Evolutionary conservation across 2,888 invertebrate genomes (phyloP).

Genomic region (Diadegma fenestrale): DNA sequence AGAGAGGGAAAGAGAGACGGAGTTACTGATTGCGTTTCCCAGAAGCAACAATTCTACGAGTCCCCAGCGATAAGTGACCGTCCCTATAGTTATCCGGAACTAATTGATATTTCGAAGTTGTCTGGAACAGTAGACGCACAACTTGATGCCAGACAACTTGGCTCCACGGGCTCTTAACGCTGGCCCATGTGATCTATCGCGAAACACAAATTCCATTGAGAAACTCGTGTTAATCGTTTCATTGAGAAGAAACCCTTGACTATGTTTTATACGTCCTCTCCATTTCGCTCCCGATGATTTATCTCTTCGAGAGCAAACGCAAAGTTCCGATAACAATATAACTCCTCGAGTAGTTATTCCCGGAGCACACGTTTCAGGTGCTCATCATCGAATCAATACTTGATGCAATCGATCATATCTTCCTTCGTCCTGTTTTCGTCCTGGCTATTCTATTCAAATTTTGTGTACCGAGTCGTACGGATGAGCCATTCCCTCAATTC

Average conservation of each 20-base stretch:
- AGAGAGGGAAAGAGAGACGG: not conserved
- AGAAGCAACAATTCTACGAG: slow-evolving; percentile 42
- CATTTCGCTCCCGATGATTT: not conserved
- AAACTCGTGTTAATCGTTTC: not conserved
- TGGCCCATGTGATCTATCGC: not conserved
- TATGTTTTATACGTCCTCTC: not conserved
- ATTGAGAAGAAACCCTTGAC: not conserved
- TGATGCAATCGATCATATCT: not conserved
- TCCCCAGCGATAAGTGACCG: slow-evolving; percentile 24
- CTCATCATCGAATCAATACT: not conserved
- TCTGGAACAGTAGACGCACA: slow-evolving; percentile 27
- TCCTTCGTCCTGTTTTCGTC: not conserved
- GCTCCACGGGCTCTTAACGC: slow-evolving; percentile 27
- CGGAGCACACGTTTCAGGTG: not conserved
- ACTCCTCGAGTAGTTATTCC: not conserved
- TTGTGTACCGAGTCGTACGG: too few relatives aligned
- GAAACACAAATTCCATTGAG: not conserved
- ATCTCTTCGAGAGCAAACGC: not conserved
- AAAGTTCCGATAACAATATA: not conserved
- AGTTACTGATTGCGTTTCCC: not conserved
- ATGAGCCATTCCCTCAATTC: too few relatives aligned
- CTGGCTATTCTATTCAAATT: too few relatives aligned
- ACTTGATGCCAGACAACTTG: slow-evolving; percentile 30
- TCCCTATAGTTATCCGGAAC: slow-evolving; percentile 36
- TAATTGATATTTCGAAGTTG: slow-evolving; percentile 57